Conservation (phyloP, 2,888 invertebrate genomes). For the Brachyptera risi region DNA sequence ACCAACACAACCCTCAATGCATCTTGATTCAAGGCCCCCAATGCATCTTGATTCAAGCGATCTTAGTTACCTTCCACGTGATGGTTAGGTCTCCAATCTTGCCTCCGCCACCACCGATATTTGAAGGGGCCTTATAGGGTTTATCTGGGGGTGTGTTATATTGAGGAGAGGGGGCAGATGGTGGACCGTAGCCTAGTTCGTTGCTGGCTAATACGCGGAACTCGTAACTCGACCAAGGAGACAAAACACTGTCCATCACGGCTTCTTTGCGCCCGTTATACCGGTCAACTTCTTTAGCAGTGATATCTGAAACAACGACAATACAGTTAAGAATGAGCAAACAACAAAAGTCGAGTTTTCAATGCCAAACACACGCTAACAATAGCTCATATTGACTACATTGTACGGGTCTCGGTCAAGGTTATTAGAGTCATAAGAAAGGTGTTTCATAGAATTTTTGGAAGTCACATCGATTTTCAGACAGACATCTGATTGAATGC, state of each 20-base stretch:
- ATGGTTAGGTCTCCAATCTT: constrained; percentile 93
- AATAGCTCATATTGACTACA: too few relatives aligned
- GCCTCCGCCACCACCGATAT: constrained; percentile 90
- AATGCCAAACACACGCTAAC: too few relatives aligned
- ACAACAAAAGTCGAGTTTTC: too few relatives aligned
- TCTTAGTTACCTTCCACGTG: constrained; percentile 62
- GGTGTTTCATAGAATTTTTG: too few relatives aligned
- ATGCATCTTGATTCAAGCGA: not conserved
- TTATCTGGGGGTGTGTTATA: constrained; percentile 77
- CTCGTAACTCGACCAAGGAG: constrained; percentile 87
- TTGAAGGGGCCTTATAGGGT: constrained; percentile 71
- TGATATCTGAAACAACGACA: too few relatives aligned
- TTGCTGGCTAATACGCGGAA: constrained; percentile 89
- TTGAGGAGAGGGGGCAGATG: constrained; percentile 81
- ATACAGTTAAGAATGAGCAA: too few relatives aligned
- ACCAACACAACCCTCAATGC: too few relatives aligned
- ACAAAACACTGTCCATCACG: constrained; percentile 62
- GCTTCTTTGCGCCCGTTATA: constrained; percentile 75
- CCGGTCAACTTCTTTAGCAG: constrained; percentile 68
- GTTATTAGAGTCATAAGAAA: too few relatives aligned
- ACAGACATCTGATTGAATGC: too few relatives aligned
- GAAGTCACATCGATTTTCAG: too few relatives aligned
- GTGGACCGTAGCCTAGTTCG: constrained; percentile 71
- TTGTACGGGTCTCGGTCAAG: too few relatives aligned
- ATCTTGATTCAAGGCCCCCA: too few relatives aligned